Evolutionary conservation across 1,140 invertebrate genomes (phyloP), one percentile per base, ranked within the genome.

Genomic region (Limonius californicus): DNA sequence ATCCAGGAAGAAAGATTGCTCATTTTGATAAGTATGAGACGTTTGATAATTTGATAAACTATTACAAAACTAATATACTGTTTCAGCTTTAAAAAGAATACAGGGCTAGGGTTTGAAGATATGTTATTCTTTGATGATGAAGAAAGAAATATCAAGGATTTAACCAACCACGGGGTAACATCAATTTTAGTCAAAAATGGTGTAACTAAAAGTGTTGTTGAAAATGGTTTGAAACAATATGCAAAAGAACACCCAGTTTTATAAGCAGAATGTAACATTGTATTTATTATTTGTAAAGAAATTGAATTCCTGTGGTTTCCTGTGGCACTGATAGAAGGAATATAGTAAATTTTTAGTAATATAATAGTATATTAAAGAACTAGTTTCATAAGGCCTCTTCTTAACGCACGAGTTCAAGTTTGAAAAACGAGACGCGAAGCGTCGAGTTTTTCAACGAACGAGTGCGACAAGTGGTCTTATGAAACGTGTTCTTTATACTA

Each of bases 41-140:
- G 45, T 45, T 61, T n/a, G n/a, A n/a, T n/a, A n/a, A n/a, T n/a
- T n/a, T n/a, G n/a, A n/a, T n/a, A n/a, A n/a, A n/a, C n/a, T n/a
- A n/a, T n/a, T n/a, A n/a, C n/a, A 11, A 53, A 2, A 23, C 11
- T 35, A 21, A 1, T n/a, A 11, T 39, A 57, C 2, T 57, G 12
- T 57, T 57, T 35, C 64, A 87, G 86, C 68, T 83, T 89, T 63
- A 79, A 84, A 61, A 72, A 79, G 60, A 64, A 76, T 18, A 84
- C 83, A 63, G 81, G 81, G 14, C 55, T 83, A 27, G 69, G 79
- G 9, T 1, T 89, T 2, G 3, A 80, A 47, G 84, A 90, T 27
- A 91, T 91, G 87, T 67, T 88, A 39, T 88, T 88, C 69, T 88
- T 88, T 74, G 86, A 88, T 67, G 86, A 88, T 74, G 86, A 88